Evolutionary conservation across 2,113 vertebrate species (phyloP), one percentile per base, ranked within the genome.

Genomic region (Tauraco erythrolophus): DNA sequence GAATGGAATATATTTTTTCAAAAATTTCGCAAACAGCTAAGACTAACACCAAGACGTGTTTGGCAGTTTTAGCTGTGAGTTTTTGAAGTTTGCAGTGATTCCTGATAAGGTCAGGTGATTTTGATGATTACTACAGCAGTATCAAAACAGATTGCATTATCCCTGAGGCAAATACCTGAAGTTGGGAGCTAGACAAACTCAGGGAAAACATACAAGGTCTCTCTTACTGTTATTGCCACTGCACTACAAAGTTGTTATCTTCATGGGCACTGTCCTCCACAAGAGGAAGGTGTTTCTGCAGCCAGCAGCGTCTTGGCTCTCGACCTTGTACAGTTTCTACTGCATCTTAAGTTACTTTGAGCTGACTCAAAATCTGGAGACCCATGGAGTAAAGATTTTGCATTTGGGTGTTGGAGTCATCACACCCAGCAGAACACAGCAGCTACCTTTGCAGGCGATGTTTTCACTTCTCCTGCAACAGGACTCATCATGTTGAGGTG

Each of bases 401-500:
- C 3, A 6, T 48, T 57, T 75, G 24, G 2, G 4, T 62, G 8
- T 65, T 54, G 41, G 14, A 46, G 27, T 25, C 12, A 12, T 7
- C 33, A 33, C 2, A 24, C 1, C 6, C 54, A 60, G 28, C 43
- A 91, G 66, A 87, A 60, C 0, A 1, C 46, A 75, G n/a, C 70
- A 81, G 19, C 14, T 2, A 1, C 24, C 17, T 14, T 58, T 27
- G 14, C 30, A 66, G 31, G 21, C 1, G 4, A 30, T n/a, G 18
- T 17, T 74, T 41, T 82, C 22, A 5, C 12, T 35, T 21, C 64
- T 37, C 14, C 5, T 4, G 7, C 33, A 51, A 27, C 37, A 84
- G 24, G 21, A 58, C 7, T 8, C 46, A 15, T 27, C 10, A 5
- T 7, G 9, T 19, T 6, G 2, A 27, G 45, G 6, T 0, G 0